Conservation (phyloP, 1,140 invertebrate genomes). For the Musca vetustissima region DNA sequence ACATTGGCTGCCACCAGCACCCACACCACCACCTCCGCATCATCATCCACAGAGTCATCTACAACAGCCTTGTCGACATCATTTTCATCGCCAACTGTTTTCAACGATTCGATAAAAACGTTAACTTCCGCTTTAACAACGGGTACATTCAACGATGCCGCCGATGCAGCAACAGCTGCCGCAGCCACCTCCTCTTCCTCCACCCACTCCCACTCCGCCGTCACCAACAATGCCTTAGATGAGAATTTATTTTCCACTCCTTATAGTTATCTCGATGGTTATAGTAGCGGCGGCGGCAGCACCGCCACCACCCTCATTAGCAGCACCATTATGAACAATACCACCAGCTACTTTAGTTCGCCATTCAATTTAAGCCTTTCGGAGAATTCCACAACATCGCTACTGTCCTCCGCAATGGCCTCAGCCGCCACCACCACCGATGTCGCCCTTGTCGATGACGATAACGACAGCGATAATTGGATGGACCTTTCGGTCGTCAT, state of each 20-base stretch:
- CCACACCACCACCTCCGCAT: too few relatives aligned
- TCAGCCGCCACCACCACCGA: neutral
- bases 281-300: conserved; percentile 7
- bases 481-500: conserved; percentile 62
- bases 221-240: conserved; percentile 23
- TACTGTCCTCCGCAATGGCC: neutral
- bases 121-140: conserved; percentile 18
- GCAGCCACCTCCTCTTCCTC: conserved; percentile 32
- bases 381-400: neutral
- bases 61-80: neutral
- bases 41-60: too few relatives aligned
- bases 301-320: conserved; percentile 27
- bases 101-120: conserved; percentile 13
- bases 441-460: neutral
- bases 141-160: conserved; percentile 5
- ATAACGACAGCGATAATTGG: conserved; percentile 52
- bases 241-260: conserved; percentile 4
- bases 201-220: conserved; percentile 31
- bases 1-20: too few relatives aligned
- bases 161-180: conserved; percentile 34
- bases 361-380: neutral
- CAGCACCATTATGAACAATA: conserved; percentile 32
- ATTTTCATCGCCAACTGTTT: neutral
- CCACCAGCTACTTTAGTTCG: conserved; percentile 13
- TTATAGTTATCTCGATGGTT: conserved; percentile 7